phyloP scores from a whole-genome alignment of 1,140 invertebrate genomes.

The Drosophila busckii region DNA sequence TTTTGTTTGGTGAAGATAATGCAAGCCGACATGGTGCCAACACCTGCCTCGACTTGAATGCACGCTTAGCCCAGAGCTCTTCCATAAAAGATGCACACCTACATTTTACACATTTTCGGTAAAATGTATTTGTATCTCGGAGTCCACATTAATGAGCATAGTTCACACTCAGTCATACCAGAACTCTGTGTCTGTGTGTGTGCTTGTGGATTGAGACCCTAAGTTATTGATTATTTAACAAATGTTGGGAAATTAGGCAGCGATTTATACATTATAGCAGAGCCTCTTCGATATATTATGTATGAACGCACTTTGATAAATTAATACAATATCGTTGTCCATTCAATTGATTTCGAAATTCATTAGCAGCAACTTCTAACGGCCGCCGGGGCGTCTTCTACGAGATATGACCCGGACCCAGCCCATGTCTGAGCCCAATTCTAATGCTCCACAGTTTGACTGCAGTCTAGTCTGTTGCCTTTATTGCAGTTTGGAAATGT shows the following conservation, averaged over 20 bases:
- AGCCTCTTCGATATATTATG: slow-evolving; percentile 28
- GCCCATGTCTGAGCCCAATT: no score
- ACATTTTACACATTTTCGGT: slow-evolving; percentile 58
- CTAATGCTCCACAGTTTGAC: slow-evolving; percentile 37
- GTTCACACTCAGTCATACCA: slow-evolving; percentile 57
- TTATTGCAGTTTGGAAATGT: slow-evolving; percentile 70
- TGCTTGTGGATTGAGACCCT: background rate
- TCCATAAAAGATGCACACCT: slow-evolving; percentile 63
- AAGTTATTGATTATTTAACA: slow-evolving; percentile 71
- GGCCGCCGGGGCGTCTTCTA: slow-evolving; percentile 35
- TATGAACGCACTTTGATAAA: slow-evolving; percentile 69
- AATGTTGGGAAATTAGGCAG: slow-evolving; percentile 71
- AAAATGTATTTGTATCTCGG: slow-evolving; percentile 49
- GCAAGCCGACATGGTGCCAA: slow-evolving; percentile 25
- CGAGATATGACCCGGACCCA: slow-evolving; percentile 9
- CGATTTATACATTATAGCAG: slow-evolving; percentile 70
- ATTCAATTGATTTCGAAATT: slow-evolving; percentile 74
- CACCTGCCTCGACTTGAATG: slow-evolving; percentile 51
- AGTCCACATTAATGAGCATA: slow-evolving; percentile 58
- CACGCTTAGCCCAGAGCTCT: slow-evolving; percentile 62
- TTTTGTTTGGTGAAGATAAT: slow-evolving; percentile 48
- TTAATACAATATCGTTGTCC: slow-evolving; percentile 65
- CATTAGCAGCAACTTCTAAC: slow-evolving; percentile 61
- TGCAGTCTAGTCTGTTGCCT: slow-evolving; percentile 25
- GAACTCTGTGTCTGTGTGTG: background rate